These are phyloP conservation scores for Macrosiphum euphorbiae DNA, from an alignment of 2,888 invertebrate species.

Conservation along the genomic window DNA sequence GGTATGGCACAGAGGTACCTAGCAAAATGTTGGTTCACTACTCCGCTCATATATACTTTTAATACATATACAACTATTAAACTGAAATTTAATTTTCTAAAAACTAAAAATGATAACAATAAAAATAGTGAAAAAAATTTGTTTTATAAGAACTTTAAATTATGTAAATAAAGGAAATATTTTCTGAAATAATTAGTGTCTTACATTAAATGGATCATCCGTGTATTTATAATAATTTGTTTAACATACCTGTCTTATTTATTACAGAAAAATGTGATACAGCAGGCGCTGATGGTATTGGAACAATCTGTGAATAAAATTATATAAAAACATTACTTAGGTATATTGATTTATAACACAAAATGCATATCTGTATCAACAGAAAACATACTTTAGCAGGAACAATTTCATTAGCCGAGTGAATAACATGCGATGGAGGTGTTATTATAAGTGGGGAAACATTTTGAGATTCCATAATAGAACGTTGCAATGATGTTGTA, in stretches of 20 bases:
- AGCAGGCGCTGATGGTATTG: conserved; percentile 29
- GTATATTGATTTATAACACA: not conserved
- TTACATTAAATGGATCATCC: no score
- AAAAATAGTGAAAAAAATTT: no score
- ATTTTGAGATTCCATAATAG: conserved; percentile 59
- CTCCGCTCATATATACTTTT: no score
- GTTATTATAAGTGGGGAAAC: conserved; percentile 52
- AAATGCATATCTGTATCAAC: not conserved
- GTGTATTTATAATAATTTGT: not conserved
- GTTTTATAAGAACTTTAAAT: no score
- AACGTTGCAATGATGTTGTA: conserved; percentile 11
- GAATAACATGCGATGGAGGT: conserved; percentile 40
- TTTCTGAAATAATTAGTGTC: no score
- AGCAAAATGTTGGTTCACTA: no score
- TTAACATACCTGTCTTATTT: conserved; percentile 44
- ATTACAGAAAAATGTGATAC: conserved; percentile 56
- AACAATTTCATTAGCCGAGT: conserved; percentile 34
- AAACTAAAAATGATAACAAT: no score
- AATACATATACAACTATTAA: no score
- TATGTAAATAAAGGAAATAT: no score
- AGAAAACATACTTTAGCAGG: conserved; percentile 54
- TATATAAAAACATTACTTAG: not conserved
- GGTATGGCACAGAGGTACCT: no score
- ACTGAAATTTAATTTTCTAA: no score
- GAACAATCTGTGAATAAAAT: conserved; percentile 39